Conservation (phyloP, 2,797 vertebrate species). For the Bucorvus abyssinicus region DNA sequence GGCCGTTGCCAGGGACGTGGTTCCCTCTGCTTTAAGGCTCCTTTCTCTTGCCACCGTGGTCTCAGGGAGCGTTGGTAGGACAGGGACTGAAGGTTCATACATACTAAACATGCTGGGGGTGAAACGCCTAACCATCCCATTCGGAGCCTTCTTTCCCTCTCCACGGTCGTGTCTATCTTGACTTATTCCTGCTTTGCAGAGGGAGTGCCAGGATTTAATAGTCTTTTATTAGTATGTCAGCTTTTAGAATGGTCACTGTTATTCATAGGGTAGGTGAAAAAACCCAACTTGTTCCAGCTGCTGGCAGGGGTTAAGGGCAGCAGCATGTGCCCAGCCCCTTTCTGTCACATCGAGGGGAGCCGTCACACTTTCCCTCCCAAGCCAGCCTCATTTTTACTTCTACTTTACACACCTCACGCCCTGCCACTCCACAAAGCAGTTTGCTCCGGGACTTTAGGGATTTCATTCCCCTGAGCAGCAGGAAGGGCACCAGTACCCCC, state of each 20-base stretch:
- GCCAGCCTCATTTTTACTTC: neutral
- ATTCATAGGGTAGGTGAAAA: neutral
- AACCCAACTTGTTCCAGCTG: neutral
- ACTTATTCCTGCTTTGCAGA: neutral
- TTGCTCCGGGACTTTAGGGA: neutral
- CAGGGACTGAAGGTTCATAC: neutral
- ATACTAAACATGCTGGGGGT: neutral
- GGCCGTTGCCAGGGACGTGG: fast-evolving
- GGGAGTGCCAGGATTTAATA: neutral
- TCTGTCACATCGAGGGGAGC: neutral
- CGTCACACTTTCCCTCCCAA: neutral
- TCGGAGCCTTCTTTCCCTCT: neutral
- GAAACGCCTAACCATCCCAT: neutral
- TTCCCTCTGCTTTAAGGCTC: neutral
- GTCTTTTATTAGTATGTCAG: neutral
- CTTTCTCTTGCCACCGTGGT: neutral
- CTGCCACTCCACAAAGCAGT: neutral
- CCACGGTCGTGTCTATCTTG: neutral
- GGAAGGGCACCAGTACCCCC: neutral
- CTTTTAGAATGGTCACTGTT: neutral
- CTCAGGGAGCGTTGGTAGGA: neutral
- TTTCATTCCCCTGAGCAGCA: neutral
- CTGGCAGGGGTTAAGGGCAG: neutral
- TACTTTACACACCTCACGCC: neutral
- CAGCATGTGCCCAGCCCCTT: neutral